These are phyloP conservation scores for Eupsilia transversa DNA, from an alignment of 2,888 invertebrate species.

Conservation along the genomic window DNA sequence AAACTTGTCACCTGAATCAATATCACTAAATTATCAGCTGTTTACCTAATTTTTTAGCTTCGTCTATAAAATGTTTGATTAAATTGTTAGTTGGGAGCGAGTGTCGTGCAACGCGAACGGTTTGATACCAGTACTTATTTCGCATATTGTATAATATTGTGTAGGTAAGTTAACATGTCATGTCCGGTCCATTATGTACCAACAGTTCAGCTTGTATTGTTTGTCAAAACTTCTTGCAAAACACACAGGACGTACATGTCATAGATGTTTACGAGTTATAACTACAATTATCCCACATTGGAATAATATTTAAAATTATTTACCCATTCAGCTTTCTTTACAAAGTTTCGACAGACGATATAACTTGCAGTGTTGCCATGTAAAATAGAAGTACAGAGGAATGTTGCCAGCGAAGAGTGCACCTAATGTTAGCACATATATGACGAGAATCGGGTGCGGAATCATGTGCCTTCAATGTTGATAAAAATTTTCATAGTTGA, in stretches of 20 bases:
- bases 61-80: constrained; percentile 32
- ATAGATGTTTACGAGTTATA: constrained; percentile 33
- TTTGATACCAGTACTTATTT: constrained; percentile 75
- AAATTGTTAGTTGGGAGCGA: constrained; percentile 47
- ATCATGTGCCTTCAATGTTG: constrained; percentile 91
- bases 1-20: constrained; percentile 27
- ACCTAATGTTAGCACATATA: constrained; percentile 81
- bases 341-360: constrained; percentile 64
- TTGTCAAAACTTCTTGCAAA: constrained; percentile 61
- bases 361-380: constrained; percentile 71
- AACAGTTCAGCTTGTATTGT: constrained; percentile 65
- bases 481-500: constrained; percentile 89
- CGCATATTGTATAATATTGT: constrained; percentile 76
- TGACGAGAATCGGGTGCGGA: constrained; percentile 88
- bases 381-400: constrained; percentile 72
- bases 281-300: constrained; percentile 55
- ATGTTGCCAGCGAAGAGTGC: constrained; percentile 81
- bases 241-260: constrained; percentile 35
- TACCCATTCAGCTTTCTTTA: constrained; percentile 59
- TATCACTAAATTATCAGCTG: constrained; percentile 30
- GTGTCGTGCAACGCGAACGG: constrained; percentile 65
- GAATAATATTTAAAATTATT: constrained; percentile 58
- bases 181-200: constrained; percentile 80
- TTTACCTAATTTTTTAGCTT: constrained; percentile 20
- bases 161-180: constrained; percentile 80